Conservation (phyloP, 2,888 invertebrate species). For the Acleris cristana region DNA sequence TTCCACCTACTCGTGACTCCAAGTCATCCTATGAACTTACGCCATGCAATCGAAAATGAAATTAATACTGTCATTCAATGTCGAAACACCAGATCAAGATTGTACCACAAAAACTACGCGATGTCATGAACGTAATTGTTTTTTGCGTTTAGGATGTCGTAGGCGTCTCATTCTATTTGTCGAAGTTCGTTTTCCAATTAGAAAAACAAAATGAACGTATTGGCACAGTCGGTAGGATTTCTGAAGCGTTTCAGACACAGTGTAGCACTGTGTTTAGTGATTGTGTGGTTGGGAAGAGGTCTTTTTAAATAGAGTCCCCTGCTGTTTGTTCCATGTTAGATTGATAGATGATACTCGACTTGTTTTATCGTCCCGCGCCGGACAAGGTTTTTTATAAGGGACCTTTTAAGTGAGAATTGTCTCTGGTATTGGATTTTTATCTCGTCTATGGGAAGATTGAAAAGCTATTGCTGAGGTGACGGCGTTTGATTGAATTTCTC, state of each 20-base stretch:
- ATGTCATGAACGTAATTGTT: slow-evolving; percentile 69
- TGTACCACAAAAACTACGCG: slow-evolving; percentile 54
- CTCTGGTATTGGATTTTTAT: slow-evolving; percentile 74
- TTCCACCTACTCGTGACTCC: slow-evolving; percentile 37
- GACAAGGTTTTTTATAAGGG: slow-evolving; percentile 61
- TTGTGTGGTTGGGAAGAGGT: slow-evolving; percentile 46
- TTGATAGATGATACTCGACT: slow-evolving; percentile 74
- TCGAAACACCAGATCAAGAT: slow-evolving; percentile 60
- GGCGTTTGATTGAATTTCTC: slow-evolving; percentile 39
- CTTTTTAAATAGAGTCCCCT: slow-evolving; percentile 71
- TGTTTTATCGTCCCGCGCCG: slow-evolving; percentile 55
- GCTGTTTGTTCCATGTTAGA: slow-evolving; percentile 71
- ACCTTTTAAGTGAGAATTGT: slow-evolving; percentile 75
- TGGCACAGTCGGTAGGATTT: background rate
- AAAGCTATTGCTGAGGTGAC: slow-evolving; percentile 46
- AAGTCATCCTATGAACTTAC: slow-evolving; percentile 36
- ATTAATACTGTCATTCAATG: slow-evolving; percentile 69
- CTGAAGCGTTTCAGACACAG: slow-evolving; percentile 5
- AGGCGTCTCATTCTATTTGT: slow-evolving; percentile 59
- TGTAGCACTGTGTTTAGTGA: slow-evolving; percentile 39
- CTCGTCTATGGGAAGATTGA: slow-evolving; percentile 54
- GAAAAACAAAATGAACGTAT: background rate
- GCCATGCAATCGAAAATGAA: slow-evolving; percentile 55
- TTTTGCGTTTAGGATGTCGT: slow-evolving; percentile 63
- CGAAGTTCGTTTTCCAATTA: slow-evolving; percentile 48